Evolutionary conservation across 2,888 invertebrate species (phyloP), one percentile per base, ranked within the genome.

Genomic region (Aporophyla nigra): DNA sequence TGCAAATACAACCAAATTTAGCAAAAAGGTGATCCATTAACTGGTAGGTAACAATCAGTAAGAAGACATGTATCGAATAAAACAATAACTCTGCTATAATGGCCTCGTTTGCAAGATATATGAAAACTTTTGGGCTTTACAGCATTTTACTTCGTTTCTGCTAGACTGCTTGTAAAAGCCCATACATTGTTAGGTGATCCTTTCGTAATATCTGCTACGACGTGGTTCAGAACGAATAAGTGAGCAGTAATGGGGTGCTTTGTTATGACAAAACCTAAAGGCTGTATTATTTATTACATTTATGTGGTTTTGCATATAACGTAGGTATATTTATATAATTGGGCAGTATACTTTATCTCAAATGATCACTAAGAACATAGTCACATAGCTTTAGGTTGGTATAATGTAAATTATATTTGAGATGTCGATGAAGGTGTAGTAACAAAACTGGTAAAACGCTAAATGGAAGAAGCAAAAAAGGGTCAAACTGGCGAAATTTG

Each of bases 231-330:
- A 33, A 33, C 33, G 33, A 33, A 33, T 3, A 3, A 49, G 24
- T 40, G 40, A 56, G 40, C 74, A 40, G 16, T 73, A 73, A 74
- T 51, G 49, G 71, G 43, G 54, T 71, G 53, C 74, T 74, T 74
- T 53, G 46, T 54, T 56, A 12, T 54, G 33, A n/a, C n/a, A n/a
- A n/a, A n/a, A n/a, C n/a, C n/a, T 51, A 74, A 73, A 56, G 24
- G 54, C 33, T 73, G 16, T 46, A 54, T 63, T 72, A 62, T 72
- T 54, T 24, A 21, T 49, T 1, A 58, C 27, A 43, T 58, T 51
- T 51, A 27, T 51, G 56, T 21, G 51, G 51, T 33, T 33, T 66
- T 33, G 33, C 66, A 5, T 66, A 16, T n/a, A 33, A 66, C 21
- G 16, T 27, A 49, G 27, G 49, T 65, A 49, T 49, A 63, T 24